Base-by-base conservation (phyloP, 1,140 invertebrate genomes). In the Atta cephalotes region DNA sequence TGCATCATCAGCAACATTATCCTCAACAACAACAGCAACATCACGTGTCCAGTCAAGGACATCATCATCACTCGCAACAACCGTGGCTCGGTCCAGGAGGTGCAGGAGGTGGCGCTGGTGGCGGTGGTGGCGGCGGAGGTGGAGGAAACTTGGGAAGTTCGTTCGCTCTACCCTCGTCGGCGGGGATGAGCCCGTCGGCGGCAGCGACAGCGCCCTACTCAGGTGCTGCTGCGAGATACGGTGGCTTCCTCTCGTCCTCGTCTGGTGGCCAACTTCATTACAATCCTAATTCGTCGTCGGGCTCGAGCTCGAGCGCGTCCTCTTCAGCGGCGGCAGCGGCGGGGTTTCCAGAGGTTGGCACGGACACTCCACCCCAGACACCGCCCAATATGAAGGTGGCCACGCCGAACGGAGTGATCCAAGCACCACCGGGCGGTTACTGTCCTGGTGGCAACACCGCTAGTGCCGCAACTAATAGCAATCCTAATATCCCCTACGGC, bases 331-430 rank as follows among this genome's bases (percentile, higher is more conserved):
- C 96, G 91, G 96, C 96, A 96, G 78, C 80, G 70, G 80, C 80
- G 80, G 97, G 97, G 93, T 98, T 98, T 96, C 97, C 97, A 92
- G 98, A 98, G 93, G 97, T 98, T 94, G 97, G 97, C 95, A 98
- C 98, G 88, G 98, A 98, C 94, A 98, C 98, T 86, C 98, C 98
- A 89, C 98, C 98, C 39, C 98, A 98, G 95, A 98, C 98, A 88
- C 98, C 98, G 82, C 98, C 98, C 93, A 98, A 98, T 95, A 98
- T 98, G 97, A 98, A 98, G 94, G 96, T 98, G 93, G 97, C 97
- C 91, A 97, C 96, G 93, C 97, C 97, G 92, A 94, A 96, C 96
- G 92, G 96, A 94, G 94, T 97, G 91, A 95, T 96, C 96, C 95
- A 95, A 95, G 94, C 95, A 88, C 94, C 96, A 93, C 95, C 96